Conservation (phyloP, 1,140 invertebrate species). For the Ceratina japonica region DNA sequence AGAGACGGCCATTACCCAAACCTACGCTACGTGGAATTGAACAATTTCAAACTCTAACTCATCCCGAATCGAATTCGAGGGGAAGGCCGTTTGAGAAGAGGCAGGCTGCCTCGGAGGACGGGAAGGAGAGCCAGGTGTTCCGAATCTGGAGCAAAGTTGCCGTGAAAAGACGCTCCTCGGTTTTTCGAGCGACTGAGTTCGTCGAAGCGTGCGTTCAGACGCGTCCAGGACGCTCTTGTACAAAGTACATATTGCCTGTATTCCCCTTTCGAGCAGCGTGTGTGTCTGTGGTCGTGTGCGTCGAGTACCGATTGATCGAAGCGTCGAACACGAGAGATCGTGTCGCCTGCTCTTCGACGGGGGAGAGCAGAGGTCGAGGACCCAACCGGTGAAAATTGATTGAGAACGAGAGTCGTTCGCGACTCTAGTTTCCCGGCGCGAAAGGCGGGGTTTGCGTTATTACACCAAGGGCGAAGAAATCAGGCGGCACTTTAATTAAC, state of each 20-base stretch:
- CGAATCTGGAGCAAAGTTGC: background rate
- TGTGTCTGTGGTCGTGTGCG: background rate
- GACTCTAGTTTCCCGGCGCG: background rate
- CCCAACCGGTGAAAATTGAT: slow-evolving; percentile 15
- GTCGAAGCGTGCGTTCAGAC: slow-evolving; percentile 44
- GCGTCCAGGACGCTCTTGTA: slow-evolving; percentile 60
- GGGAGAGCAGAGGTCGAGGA: background rate
- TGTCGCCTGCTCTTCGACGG: background rate
- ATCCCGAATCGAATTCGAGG: background rate
- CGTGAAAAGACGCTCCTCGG: slow-evolving; percentile 41
- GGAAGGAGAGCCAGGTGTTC: slow-evolving; percentile 7
- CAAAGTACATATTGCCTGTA: slow-evolving; percentile 57
- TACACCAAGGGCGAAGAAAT: slow-evolving; percentile 27
- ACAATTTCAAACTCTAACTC: background rate
- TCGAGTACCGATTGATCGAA: slow-evolving; percentile 38
- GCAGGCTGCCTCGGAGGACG: slow-evolving; percentile 24
- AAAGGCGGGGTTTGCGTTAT: slow-evolving; percentile 25
- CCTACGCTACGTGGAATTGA: background rate
- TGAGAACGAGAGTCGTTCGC: background rate
- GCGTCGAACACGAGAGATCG: slow-evolving; percentile 1
- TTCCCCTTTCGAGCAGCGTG: slow-evolving; percentile 33
- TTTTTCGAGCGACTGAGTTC: slow-evolving; percentile 41
- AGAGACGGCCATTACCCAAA: slow-evolving; percentile 10
- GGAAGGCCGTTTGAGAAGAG: background rate
- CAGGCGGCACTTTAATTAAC: slow-evolving; percentile 53